Evolutionary conservation across 2,797 vertebrate genomes (phyloP).

Genomic region (Vespertilio murinus): DNA sequence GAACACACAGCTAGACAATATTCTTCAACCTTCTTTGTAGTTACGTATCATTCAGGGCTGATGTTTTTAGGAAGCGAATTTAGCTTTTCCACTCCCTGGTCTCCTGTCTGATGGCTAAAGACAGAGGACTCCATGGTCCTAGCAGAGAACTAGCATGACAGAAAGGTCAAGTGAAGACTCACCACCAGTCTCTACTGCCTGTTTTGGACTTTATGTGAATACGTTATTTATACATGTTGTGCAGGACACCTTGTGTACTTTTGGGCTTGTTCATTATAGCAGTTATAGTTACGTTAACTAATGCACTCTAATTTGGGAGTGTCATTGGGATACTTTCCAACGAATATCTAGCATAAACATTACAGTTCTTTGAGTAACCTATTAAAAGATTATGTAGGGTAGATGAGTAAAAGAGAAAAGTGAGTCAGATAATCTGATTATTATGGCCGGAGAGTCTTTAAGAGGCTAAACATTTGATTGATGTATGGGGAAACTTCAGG

Average conservation of each 20-base stretch:
- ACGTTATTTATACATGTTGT: not conserved
- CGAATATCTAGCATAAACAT: not conserved
- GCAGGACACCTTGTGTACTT: not conserved
- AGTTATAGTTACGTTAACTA: not conserved
- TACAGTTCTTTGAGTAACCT: not conserved
- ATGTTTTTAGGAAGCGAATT: not conserved
- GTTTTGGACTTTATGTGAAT: not conserved
- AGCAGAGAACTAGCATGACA: not conserved
- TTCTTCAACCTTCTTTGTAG: not conserved
- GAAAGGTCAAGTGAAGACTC: not conserved
- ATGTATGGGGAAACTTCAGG: not conserved
- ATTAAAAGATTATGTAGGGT: not conserved
- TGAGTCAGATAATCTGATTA: not conserved
- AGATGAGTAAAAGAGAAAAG: not conserved
- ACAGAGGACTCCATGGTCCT: not conserved
- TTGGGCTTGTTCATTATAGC: not conserved
- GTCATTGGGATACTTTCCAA: not conserved
- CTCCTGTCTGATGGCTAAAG: not conserved
- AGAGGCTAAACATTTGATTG: not conserved
- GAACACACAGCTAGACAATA: not conserved
- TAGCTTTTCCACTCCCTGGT: not conserved
- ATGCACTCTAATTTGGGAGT: not conserved
- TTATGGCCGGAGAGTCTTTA: not conserved
- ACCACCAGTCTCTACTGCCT: not conserved
- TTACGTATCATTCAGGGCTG: not conserved